Conservation (phyloP, 2,797 vertebrate species). For the Anguilla marmorata region DNA sequence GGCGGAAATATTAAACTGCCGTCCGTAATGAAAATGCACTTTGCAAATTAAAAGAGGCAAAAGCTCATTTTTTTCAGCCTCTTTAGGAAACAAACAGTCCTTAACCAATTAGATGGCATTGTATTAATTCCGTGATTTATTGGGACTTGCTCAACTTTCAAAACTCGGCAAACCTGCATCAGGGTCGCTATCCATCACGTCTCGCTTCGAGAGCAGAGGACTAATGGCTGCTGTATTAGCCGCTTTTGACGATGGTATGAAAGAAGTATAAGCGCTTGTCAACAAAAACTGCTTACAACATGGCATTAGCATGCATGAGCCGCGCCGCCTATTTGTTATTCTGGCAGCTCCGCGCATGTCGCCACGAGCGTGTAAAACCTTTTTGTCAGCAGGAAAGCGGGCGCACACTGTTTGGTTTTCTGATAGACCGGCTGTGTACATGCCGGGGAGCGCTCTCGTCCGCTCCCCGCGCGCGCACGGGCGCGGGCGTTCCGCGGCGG, state of each 20-base stretch:
- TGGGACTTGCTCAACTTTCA: slow-evolving; percentile 99
- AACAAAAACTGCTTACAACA: slow-evolving; percentile 99
- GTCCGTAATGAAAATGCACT: slow-evolving; percentile 99
- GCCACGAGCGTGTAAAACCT: slow-evolving; percentile 96
- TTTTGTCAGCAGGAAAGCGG: slow-evolving; percentile 82
- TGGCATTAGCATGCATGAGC: slow-evolving; percentile 99
- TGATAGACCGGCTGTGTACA: slow-evolving; percentile 85
- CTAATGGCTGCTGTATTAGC: slow-evolving; percentile 99
- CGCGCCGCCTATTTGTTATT: slow-evolving; percentile 99
- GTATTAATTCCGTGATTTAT: slow-evolving; percentile 99
- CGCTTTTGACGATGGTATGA: slow-evolving; percentile 99
- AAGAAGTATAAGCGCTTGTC: slow-evolving; percentile 99
- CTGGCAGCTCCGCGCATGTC: slow-evolving; percentile 96
- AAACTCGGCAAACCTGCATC: slow-evolving; percentile 99
- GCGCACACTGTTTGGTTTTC: slow-evolving; percentile 88
- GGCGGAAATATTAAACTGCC: slow-evolving; percentile 98
- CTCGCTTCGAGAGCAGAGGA: slow-evolving; percentile 91
- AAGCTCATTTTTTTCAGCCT: slow-evolving; percentile 83
- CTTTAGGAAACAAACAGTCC: slow-evolving; percentile 99
- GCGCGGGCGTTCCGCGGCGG: slow-evolving; percentile 1
- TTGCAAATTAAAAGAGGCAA: slow-evolving; percentile 97
- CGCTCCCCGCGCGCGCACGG: slow-evolving; percentile 87
- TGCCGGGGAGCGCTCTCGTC: slow-evolving; percentile 72
- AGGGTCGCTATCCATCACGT: slow-evolving; percentile 99
- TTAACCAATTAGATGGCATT: slow-evolving; percentile 99